phyloP scores from a whole-genome alignment of 2,888 invertebrate species.

The Galerucella pusilla region DNA sequence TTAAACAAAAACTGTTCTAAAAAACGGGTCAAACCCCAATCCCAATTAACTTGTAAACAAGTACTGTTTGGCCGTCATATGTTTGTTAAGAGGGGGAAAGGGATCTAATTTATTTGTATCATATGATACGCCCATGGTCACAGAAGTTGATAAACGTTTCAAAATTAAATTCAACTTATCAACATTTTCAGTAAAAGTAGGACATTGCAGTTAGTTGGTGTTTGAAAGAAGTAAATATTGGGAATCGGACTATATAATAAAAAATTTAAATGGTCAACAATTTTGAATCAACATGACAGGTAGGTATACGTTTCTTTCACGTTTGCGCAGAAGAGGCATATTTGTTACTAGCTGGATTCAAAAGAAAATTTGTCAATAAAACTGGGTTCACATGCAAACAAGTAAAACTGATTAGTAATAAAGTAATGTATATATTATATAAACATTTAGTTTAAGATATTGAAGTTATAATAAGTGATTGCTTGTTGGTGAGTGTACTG shows the following conservation, averaged over 20 bases:
- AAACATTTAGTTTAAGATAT: conserved; percentile 5
- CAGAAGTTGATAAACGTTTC: not conserved
- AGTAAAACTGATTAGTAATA: conserved; percentile 13
- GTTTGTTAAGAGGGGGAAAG: not conserved
- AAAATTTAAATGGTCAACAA: conserved; percentile 23
- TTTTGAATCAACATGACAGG: conserved; percentile 23
- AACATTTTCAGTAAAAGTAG: not conserved
- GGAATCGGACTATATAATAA: not conserved
- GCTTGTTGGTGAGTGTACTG: conserved; percentile 20
- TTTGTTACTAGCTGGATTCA: conserved; percentile 19
- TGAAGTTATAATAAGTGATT: conserved; percentile 6
- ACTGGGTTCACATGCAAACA: conserved; percentile 17
- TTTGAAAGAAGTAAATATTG: not conserved
- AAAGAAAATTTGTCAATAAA: conserved; percentile 33
- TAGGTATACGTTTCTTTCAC: conserved; percentile 18
- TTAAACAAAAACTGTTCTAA: not conserved
- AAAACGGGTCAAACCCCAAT: not conserved
- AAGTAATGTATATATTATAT: conserved; percentile 2
- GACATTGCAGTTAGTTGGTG: not conserved
- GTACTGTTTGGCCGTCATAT: not conserved
- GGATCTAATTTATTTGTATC: not conserved
- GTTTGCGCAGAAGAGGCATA: conserved; percentile 18
- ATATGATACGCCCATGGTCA: conserved; percentile 6
- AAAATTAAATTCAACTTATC: not conserved
- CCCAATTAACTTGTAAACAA: not conserved